Base-by-base conservation (phyloP, 1,140 invertebrate species). In the Orius laevigatus region DNA sequence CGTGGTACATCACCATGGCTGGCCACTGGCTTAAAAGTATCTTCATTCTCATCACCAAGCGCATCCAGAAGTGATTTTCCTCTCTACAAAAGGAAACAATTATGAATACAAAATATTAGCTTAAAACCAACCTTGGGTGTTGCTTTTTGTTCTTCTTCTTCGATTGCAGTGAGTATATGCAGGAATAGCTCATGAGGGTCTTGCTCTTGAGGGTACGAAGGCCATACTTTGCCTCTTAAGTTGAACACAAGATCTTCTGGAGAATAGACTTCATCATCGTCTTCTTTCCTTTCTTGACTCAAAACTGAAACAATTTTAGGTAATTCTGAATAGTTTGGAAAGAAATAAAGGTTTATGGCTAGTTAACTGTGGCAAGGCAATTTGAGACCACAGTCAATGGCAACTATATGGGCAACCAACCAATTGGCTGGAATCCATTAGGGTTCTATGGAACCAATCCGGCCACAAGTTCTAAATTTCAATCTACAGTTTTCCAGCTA, bases 121-220 rank as follows among this genome's bases (percentile, higher is more conserved):
- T 34, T 34, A n/a, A n/a, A 18, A 38, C 9, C 11, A 32, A 51
- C 46, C 38, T 48, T 41, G 25, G 41, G 52, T 41, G 62, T 51
- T 58, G 59, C 68, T 70, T 74, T 67, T 11, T 77, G 54, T 14
- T 53, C 74, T 66, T 94, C 88, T 64, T 88, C 81, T 63, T 90
- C 85, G 14, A 94, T 66, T 20, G 87, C 88, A 19, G 82, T 76
- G 9, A 90, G 70, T 54, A 95, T 62, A 10, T 89, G 78, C 67
- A 91, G 85, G 51, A 92, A 81, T 40, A 93, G 62, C 63, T 95
- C 89, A 64, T 93, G 88, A 14, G 86, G 84, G 70, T 95, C 90
- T 68, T 93, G 88, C 66, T 95, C 84, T 54, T 88, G 86, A 52
- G 80, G 74, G 0, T 81, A 76, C 46, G 92, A 86, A 40, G 84